Conservation (phyloP, 2,797 vertebrate species). For the Falco naumanni region DNA sequence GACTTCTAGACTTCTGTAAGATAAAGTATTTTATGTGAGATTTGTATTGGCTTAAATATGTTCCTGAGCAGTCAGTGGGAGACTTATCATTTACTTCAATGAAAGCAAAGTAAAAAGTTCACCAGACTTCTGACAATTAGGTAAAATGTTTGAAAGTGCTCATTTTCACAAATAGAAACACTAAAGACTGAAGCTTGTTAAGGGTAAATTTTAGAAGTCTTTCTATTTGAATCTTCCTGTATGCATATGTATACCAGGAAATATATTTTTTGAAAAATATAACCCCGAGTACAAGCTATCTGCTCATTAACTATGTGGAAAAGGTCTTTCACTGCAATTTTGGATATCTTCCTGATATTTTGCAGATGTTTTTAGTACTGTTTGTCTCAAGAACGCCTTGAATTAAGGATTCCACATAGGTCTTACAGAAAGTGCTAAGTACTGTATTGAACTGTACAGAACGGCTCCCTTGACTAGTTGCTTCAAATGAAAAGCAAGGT, state of each 20-base stretch:
- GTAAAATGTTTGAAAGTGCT: neutral
- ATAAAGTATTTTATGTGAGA: slow-evolving; percentile 1
- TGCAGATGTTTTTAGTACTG: neutral
- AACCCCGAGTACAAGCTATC: neutral
- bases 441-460: neutral
- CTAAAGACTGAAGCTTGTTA: neutral
- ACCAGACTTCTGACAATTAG: neutral
- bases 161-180: neutral
- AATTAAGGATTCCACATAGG: neutral
- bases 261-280: neutral
- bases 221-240: neutral
- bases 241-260: neutral
- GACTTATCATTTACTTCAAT: neutral
- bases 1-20: neutral
- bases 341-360: neutral
- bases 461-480: neutral
- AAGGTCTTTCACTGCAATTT: neutral
- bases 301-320: neutral
- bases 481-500: neutral
- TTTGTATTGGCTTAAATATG: neutral
- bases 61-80: neutral
- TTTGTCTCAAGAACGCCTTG: neutral
- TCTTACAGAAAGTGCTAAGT: neutral
- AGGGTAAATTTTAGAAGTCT: neutral
- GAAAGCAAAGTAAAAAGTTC: neutral